phyloP scores from a whole-genome alignment of 1,140 invertebrate species.

The Hycleus phaleratus region DNA sequence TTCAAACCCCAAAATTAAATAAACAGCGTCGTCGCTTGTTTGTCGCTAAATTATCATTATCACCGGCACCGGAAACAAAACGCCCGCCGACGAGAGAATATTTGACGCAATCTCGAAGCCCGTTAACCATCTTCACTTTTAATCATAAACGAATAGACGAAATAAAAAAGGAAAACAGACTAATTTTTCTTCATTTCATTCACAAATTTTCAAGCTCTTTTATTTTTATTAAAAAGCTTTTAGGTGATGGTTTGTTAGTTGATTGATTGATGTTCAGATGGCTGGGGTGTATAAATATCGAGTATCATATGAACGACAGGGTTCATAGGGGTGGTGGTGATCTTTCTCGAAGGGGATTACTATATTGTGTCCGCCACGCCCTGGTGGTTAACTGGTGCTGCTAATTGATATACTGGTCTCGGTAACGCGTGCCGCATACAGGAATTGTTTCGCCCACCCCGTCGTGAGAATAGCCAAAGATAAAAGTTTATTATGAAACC shows the following conservation, averaged over 20 bases:
- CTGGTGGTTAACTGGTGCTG: constrained; percentile 29
- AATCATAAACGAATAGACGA: too few species aligned
- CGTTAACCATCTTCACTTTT: background rate
- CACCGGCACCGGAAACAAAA: constrained; percentile 2
- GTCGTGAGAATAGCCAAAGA: too few species aligned
- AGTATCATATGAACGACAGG: constrained; percentile 5
- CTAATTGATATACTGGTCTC: constrained; percentile 31
- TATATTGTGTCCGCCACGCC: constrained; percentile 30
- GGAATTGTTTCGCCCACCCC: too few species aligned
- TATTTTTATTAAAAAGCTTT: background rate
- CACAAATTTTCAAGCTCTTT: background rate
- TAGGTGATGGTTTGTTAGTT: background rate
- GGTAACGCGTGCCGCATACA: constrained; percentile 20
- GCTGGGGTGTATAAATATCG: constrained; percentile 6
- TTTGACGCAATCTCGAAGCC: constrained; percentile 4
- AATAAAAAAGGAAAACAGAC: background rate
- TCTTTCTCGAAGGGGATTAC: constrained; percentile 12
- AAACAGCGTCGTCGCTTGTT: background rate
- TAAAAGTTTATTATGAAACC: too few species aligned
- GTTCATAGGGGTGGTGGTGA: constrained; percentile 6
- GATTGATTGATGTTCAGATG: too few species aligned
- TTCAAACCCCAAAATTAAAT: constrained; percentile 10
- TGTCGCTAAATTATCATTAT: constrained; percentile 14
- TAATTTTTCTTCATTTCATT: constrained; percentile 7
- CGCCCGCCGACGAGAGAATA: constrained; percentile 3